Conservation (phyloP, 1,140 invertebrate genomes). For the Aradophagus sp. region DNA sequence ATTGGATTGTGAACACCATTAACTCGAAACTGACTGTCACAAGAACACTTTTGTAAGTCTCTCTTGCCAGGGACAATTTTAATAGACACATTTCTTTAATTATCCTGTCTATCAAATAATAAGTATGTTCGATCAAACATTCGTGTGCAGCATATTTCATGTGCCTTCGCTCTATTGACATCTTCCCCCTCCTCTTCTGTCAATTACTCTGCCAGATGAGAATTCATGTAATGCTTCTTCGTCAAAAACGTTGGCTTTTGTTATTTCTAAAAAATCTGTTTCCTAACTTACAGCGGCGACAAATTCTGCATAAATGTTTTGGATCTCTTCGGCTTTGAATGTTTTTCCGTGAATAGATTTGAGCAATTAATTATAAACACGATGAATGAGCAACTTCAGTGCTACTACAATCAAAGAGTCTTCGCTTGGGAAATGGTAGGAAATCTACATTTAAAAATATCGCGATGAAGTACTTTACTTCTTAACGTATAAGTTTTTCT, state of each 20-base stretch:
- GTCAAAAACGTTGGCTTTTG: not conserved
- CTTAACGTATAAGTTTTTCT: not conserved
- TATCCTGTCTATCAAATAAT: slow-evolving; percentile 51
- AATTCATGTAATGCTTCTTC: slow-evolving; percentile 1
- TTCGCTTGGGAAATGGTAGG: slow-evolving; percentile 89
- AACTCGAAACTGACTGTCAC: slow-evolving; percentile 87
- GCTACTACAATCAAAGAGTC: slow-evolving; percentile 89
- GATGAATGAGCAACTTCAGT: slow-evolving; percentile 91
- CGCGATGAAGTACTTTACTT: too few relatives aligned
- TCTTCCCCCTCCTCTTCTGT: slow-evolving; percentile 41
- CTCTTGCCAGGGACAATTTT: slow-evolving; percentile 36
- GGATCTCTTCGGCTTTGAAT: slow-evolving; percentile 94
- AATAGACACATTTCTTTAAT: slow-evolving; percentile 54
- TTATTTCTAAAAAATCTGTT: not conserved
- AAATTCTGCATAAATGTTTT: slow-evolving; percentile 85
- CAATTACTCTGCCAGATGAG: slow-evolving; percentile 34
- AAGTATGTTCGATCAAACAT: slow-evolving; percentile 45
- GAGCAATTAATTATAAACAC: slow-evolving; percentile 92
- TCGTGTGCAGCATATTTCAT: slow-evolving; percentile 38
- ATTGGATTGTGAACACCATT: slow-evolving; percentile 90
- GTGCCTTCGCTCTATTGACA: slow-evolving; percentile 3
- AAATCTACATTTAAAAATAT: too few relatives aligned
- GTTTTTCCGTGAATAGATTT: slow-evolving; percentile 88
- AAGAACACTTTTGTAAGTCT: slow-evolving; percentile 86
- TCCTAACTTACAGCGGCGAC: slow-evolving; percentile 79